Base-by-base conservation (phyloP, 2,888 invertebrate genomes). In the Marasmarcha lunaedactyla region DNA sequence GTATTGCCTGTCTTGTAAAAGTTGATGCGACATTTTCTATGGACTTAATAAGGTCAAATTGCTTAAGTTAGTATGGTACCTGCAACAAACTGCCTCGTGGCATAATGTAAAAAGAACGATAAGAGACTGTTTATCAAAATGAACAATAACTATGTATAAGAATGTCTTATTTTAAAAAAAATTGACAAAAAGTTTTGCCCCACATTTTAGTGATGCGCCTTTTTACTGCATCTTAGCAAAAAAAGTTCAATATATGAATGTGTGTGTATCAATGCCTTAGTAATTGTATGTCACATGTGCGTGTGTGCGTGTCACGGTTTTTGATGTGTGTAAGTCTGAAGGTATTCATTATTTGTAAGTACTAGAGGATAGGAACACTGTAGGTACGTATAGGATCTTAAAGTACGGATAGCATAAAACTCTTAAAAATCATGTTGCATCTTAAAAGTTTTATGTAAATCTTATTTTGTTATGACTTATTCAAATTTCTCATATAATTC, bases 331-430 rank as follows among this genome's bases (percentile, higher is more conserved):
- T 52, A 40, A 44, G 40, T 47, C 52, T 60, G 59, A 58, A 62
- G 57, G 60, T 63, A 62, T 68, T 72, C 67, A 72, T 74, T 72
- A 71, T 65, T 65, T 63, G 60, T 67, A 60, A 72, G 76, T 74
- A 67, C 78, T 78, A 79, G 77, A 76, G 66, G 62, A 67, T 67
- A 71, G 74, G 62, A 54, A 46, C 50, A 46, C 46, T 57, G 54
- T 55, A 55, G 20, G 30, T 30, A 30, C 30, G n/a, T 54, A 54
- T 59, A 55, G 54, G 53, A 48, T 48, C 55, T 56, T 46, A 51
- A 49, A 42, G 53, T 53, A 55, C 53, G 52, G 46, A 47, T 35
- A 12, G 30, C 11, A 33, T 9, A 37, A 41, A 25, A 39, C 4
- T 20, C 7, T 20, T 20, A 20, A 20, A 5, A 5, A 20, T 20